Percentiles rank a stretch among this genome's conserved stretches.
Conservation (phyloP, 2,113 vertebrate species). For the Antigone vipio region DNA sequence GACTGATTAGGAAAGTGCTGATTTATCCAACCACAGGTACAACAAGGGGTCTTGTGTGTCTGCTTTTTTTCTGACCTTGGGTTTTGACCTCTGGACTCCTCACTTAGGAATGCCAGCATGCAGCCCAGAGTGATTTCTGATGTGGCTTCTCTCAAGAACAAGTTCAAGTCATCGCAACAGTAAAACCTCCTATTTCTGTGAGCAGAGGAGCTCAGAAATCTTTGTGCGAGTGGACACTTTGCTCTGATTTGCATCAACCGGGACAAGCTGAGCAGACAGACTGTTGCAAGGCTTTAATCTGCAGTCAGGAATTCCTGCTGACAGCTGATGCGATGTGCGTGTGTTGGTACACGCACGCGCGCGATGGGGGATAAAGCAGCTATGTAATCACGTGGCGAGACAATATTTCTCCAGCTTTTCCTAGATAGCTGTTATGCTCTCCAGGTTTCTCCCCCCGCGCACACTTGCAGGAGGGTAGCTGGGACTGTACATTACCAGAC, state of each 20-base stretch:
- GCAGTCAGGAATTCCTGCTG: constrained; percentile 7
- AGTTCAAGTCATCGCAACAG: neutral
- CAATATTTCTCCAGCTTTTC: neutral
- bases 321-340: neutral
- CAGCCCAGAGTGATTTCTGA: neutral
- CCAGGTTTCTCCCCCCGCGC: neutral
- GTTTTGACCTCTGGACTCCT: constrained; percentile 25
- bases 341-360: neutral
- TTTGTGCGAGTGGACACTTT: neutral
- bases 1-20: neutral
- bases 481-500: constrained; percentile 57
- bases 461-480: neutral
- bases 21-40: constrained; percentile 26
- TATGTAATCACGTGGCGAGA: accelerated
- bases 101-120: neutral
- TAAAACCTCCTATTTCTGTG: neutral
- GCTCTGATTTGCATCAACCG: accelerated
- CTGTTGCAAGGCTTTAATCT: neutral
- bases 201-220: neutral
- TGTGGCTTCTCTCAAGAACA: neutral
- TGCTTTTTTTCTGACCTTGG: neutral
- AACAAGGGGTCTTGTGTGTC: neutral
- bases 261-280: neutral
- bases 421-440: neutral
- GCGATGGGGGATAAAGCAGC: neutral